Conservation (phyloP, 1,140 invertebrate genomes). For the Charaxes varanes region DNA sequence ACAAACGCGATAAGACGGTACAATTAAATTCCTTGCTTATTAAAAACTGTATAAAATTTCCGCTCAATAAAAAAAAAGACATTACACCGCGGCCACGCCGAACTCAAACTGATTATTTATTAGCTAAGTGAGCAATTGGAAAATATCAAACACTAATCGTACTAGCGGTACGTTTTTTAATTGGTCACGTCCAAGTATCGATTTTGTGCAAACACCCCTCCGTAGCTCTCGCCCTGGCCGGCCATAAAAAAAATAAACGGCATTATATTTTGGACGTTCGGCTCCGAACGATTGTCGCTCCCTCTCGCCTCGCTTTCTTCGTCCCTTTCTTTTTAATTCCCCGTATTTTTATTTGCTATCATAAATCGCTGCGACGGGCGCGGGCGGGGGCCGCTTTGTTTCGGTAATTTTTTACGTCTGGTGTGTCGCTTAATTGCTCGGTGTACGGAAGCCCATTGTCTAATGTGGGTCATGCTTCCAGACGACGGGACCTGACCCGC, state of each 20-base stretch:
- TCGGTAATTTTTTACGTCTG: conserved; percentile 73
- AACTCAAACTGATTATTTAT: conserved; percentile 14
- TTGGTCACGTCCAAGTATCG: conserved; percentile 45
- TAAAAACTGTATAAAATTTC: too few relatives aligned
- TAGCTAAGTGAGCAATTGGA: conserved; percentile 26
- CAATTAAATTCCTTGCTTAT: too few relatives aligned
- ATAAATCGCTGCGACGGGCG: conserved; percentile 65
- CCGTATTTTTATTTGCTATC: conserved; percentile 72
- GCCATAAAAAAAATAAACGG: conserved; percentile 62
- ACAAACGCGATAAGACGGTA: too few relatives aligned
- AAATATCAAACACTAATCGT: conserved; percentile 48
- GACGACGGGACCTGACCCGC: conserved; percentile 51
- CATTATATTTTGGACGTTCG: conserved; percentile 62
- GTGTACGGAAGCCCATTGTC: conserved; percentile 62
- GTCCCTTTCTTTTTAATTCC: conserved; percentile 70
- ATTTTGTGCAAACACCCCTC: conserved; percentile 40
- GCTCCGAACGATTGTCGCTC: conserved; percentile 50
- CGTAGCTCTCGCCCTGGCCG: conserved; percentile 34
- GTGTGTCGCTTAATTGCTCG: conserved; percentile 67
- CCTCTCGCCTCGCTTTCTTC: conserved; percentile 61
- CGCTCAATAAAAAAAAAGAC: too few relatives aligned
- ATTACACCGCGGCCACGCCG: too few relatives aligned
- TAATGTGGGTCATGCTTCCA: conserved; percentile 57
- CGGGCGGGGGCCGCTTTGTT: conserved; percentile 57
- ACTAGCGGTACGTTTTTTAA: conserved; percentile 40